These are phyloP conservation scores for Bubo bubo DNA, from an alignment of 2,113 vertebrate species.

Conservation along the genomic window DNA sequence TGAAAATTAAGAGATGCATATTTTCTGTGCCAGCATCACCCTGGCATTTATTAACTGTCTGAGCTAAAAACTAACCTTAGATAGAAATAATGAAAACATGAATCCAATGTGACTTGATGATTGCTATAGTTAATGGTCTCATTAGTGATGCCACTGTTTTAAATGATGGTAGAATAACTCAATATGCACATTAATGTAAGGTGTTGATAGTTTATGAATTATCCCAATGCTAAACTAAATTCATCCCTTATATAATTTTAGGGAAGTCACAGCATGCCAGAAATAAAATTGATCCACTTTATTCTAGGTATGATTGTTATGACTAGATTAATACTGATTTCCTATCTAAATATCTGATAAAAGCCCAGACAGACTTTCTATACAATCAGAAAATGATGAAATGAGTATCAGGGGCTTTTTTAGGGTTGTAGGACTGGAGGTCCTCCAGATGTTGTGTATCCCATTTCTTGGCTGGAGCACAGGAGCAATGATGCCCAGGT, in stretches of 20 bases:
- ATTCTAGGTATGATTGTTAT: conserved; percentile 40
- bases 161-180: conserved; percentile 65
- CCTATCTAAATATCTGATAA: not conserved
- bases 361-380: not conserved
- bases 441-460: not conserved
- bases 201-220: conserved; percentile 65
- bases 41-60: conserved; percentile 54
- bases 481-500: not conserved
- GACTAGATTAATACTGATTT: not conserved
- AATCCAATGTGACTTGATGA: conserved; percentile 48
- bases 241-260: not conserved
- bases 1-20: conserved; percentile 25
- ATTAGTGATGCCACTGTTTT: conserved; percentile 64
- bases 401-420: not conserved
- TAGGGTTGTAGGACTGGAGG: not conserved
- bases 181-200: conserved; percentile 47
- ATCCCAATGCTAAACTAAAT: not conserved
- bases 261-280: not conserved
- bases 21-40: not conserved
- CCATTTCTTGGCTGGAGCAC: not conserved
- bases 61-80: conserved; percentile 43
- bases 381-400: not conserved
- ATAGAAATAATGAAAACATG: conserved; percentile 61
- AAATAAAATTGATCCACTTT: not conserved
- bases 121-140: conserved; percentile 61